These are phyloP conservation scores for Xyrauchen texanus DNA, from an alignment of 2,113 vertebrate genomes.

Conservation along the genomic window DNA sequence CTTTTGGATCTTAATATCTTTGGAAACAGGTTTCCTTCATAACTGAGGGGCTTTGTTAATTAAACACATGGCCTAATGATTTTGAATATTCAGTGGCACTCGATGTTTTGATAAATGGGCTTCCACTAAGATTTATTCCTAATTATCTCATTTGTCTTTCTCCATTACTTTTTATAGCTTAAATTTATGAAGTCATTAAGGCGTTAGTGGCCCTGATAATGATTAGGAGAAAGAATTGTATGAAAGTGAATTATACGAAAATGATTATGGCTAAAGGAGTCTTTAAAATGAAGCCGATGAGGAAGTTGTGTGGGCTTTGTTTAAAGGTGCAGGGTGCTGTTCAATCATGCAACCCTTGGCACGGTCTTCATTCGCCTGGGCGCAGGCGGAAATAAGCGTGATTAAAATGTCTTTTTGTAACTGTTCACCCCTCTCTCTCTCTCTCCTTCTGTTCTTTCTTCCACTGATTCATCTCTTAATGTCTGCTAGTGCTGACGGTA, in stretches of 20 bases:
- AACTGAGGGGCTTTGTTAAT: constrained; percentile 85
- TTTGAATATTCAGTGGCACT: constrained; percentile 96
- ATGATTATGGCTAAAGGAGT: constrained; percentile 86
- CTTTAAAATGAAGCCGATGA: constrained; percentile 78
- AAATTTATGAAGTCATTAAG: constrained; percentile 99
- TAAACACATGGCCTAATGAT: constrained; percentile 92
- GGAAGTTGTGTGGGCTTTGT: constrained; percentile 70
- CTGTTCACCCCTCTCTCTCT: constrained; percentile 46
- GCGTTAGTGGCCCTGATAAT: constrained; percentile 87
- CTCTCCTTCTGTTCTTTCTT: constrained; percentile 34
- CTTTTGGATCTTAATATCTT: constrained; percentile 90
- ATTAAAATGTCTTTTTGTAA: constrained; percentile 74
- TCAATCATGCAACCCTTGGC: constrained; percentile 43
- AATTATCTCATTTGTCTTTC: constrained; percentile 99
- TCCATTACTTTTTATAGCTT: constrained; percentile 99
- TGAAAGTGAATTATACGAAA: constrained; percentile 88
- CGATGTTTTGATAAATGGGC: constrained; percentile 96
- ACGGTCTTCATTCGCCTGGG: constrained; percentile 48
- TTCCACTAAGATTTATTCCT: constrained; percentile 98
- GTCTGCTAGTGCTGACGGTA: constrained; percentile 57
- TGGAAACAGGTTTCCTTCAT: constrained; percentile 90
- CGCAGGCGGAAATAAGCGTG: constrained; percentile 67
- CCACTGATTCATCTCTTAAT: constrained; percentile 55
- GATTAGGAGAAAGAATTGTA: constrained; percentile 87
- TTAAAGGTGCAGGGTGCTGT: constrained; percentile 68